Evolutionary conservation across 2,888 invertebrate species (phyloP).

Genomic region (Meloe dianella): DNA sequence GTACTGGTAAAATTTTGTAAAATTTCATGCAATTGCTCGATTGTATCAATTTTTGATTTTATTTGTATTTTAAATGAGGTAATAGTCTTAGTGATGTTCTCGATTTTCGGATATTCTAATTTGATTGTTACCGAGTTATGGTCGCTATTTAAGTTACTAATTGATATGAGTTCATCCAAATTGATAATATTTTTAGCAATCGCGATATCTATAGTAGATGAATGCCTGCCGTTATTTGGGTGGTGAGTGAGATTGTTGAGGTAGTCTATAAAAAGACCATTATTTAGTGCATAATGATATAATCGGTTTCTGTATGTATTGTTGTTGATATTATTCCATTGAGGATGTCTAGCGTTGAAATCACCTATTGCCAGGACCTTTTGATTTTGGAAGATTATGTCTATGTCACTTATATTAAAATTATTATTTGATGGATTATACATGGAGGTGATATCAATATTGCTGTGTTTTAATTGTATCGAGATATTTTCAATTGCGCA

Average conservation of each 20-base stretch:
- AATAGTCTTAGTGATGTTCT: background rate
- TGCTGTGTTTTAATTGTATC: background rate
- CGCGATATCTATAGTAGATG: background rate
- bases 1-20: background rate
- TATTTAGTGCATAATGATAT: background rate
- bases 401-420: background rate
- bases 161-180: background rate
- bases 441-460: background rate
- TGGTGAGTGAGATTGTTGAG: background rate
- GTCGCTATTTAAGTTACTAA: background rate
- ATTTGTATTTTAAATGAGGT: background rate
- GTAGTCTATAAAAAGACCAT: background rate
- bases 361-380: background rate
- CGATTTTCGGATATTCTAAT: background rate
- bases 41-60: background rate
- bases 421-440: background rate
- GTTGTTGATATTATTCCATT: background rate
- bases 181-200: background rate
- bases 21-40: background rate
- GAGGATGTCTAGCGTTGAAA: background rate
- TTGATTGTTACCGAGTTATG: background rate
- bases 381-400: background rate
- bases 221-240: background rate
- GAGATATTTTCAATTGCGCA: background rate
- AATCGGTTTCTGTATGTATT: background rate